Percentiles rank a stretch among this genome's conserved stretches.
phyloP scores from a whole-genome alignment of 2,797 vertebrate species.

The Dendrocincla tyrannina region DNA sequence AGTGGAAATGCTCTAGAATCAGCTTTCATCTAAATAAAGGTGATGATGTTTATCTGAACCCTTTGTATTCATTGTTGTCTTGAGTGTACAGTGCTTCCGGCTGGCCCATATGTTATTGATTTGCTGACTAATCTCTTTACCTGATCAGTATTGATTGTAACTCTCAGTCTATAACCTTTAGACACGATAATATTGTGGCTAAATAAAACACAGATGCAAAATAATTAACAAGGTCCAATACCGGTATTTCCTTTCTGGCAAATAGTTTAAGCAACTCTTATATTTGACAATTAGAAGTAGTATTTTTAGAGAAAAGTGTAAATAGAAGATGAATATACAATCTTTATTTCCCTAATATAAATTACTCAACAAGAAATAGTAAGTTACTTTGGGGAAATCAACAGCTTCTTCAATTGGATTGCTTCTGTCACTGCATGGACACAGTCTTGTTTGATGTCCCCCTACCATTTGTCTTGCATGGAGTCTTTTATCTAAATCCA shows the following conservation, averaged over 20 bases:
- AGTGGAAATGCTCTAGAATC: constrained; percentile 62
- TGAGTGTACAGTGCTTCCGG: constrained; percentile 71
- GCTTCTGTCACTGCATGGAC: constrained; percentile 94
- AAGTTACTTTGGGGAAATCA: constrained; percentile 93
- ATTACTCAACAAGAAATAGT: constrained; percentile 90
- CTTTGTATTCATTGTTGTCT: constrained; percentile 67
- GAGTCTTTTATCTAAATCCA: constrained; percentile 98
- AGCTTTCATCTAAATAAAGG: constrained; percentile 75
- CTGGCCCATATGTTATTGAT: constrained; percentile 67
- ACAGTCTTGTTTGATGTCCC: constrained; percentile 97
- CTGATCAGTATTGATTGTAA: constrained; percentile 78
- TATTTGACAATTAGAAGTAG: constrained; percentile 54
- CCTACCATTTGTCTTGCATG: constrained; percentile 94
- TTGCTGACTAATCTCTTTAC: constrained; percentile 79
- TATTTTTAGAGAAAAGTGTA: constrained; percentile 72
- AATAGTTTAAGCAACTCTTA: constrained; percentile 29
- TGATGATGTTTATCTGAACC: constrained; percentile 70
- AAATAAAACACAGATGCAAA: constrained; percentile 72
- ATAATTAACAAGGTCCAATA: constrained; percentile 68
- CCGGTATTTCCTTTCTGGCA: constrained; percentile 43
- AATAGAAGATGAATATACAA: constrained; percentile 77
- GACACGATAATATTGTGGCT: constrained; percentile 59
- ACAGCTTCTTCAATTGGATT: constrained; percentile 90
- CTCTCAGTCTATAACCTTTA: constrained; percentile 78
- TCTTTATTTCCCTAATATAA: constrained; percentile 85